Conservation (phyloP, 2,113 vertebrate genomes). For the zebrafish (Danio rerio) region GRCz12tu NC_133190.1:28934001-28934500, state of each 20-base stretch:
- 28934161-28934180: slow-evolving; percentile 38
- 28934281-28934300: slow-evolving; percentile 52
- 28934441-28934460: too few relatives aligned
- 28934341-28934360: not conserved
- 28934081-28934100: slow-evolving; percentile 25
- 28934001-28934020: slow-evolving; percentile 45
- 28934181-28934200: slow-evolving; percentile 31
- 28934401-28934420: not conserved
- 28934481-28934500: too few relatives aligned
- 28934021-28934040: slow-evolving; percentile 32
- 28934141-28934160: slow-evolving; percentile 29
- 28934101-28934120: slow-evolving; percentile 49
- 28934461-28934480: too few relatives aligned
- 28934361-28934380: not conserved
- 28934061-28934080: slow-evolving; percentile 37
- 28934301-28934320: slow-evolving; percentile 17
- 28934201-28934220: not conserved
- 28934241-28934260: slow-evolving; percentile 58
- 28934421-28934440: not conserved
- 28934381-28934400: not conserved
- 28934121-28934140: slow-evolving; percentile 9
- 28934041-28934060: slow-evolving; percentile 44
- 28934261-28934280: slow-evolving; percentile 32
- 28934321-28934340: not conserved
- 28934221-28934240: slow-evolving; percentile 55